Evolutionary conservation across 2,113 vertebrate species (phyloP).

Genomic region (Holacanthus passer): DNA sequence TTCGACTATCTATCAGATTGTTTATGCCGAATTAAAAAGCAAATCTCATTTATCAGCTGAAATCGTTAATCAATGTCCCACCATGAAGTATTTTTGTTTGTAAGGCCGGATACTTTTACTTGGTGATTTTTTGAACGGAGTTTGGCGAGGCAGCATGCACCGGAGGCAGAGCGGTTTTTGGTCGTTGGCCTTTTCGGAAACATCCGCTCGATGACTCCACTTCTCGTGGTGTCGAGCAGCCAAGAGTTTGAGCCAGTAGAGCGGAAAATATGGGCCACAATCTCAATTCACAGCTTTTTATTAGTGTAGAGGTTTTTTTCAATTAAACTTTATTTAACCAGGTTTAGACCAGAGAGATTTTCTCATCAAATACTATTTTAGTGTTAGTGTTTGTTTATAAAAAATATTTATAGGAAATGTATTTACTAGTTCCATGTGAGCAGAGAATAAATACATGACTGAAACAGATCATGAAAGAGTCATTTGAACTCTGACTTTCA

Average conservation of each 20-base stretch:
- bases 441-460: not conserved
- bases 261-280: conserved; percentile 66
- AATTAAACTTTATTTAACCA: conserved; percentile 41
- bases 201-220: conserved; percentile 83
- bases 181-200: conserved; percentile 71
- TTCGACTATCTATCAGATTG: fast-evolving
- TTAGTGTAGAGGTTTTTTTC: conserved; percentile 4
- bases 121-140: not conserved
- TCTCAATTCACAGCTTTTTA: conserved; percentile 37
- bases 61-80: fast-evolving
- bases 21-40: conserved; percentile 36
- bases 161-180: conserved; percentile 41
- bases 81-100: fast-evolving
- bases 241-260: conserved; percentile 56
- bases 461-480: too few relatives aligned
- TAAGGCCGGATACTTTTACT: fast-evolving
- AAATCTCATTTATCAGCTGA: fast-evolving
- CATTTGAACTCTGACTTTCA: not conserved
- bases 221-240: conserved; percentile 76
- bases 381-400: not conserved
- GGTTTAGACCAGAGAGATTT: not conserved
- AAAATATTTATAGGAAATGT: too few relatives aligned
- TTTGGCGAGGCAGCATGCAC: conserved; percentile 12
- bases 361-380: not conserved
- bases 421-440: not conserved